These are phyloP conservation scores for Tauraco erythrolophus DNA, from an alignment of 2,113 vertebrate genomes.

Conservation along the genomic window DNA sequence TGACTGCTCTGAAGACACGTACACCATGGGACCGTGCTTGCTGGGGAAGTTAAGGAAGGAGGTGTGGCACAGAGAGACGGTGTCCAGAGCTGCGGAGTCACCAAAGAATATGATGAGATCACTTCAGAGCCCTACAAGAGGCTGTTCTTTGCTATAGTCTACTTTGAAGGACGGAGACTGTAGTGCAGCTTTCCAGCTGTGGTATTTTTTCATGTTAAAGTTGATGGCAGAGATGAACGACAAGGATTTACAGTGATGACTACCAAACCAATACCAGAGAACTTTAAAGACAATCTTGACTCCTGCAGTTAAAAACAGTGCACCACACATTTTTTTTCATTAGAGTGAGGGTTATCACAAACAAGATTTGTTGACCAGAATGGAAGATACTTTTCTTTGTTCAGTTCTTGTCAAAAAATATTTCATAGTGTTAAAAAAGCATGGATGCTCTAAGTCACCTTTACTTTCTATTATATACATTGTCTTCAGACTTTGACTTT, in stretches of 20 bases:
- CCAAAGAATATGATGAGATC: background rate
- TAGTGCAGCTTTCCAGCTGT: background rate
- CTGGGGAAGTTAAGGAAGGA: background rate
- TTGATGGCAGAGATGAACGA: background rate
- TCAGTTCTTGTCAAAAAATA: background rate
- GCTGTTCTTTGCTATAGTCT: background rate
- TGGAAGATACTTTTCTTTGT: background rate
- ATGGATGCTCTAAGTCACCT: background rate
- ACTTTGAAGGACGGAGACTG: background rate
- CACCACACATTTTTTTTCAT: background rate
- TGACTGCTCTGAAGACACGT: background rate
- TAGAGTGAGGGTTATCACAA: background rate
- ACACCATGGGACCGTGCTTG: background rate
- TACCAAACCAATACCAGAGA: background rate
- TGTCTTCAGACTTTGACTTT: background rate
- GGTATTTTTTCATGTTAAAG: background rate
- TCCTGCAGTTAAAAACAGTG: background rate
- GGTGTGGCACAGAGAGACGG: background rate
- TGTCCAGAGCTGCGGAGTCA: background rate
- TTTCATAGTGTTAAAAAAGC: background rate
- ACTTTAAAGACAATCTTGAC: background rate
- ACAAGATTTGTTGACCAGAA: background rate
- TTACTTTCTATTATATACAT: background rate
- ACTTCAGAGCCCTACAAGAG: background rate
- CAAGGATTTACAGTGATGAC: background rate